These are phyloP conservation scores for Chrysocyon brachyurus DNA, from an alignment of 2,797 vertebrate species.

Conservation along the genomic window DNA sequence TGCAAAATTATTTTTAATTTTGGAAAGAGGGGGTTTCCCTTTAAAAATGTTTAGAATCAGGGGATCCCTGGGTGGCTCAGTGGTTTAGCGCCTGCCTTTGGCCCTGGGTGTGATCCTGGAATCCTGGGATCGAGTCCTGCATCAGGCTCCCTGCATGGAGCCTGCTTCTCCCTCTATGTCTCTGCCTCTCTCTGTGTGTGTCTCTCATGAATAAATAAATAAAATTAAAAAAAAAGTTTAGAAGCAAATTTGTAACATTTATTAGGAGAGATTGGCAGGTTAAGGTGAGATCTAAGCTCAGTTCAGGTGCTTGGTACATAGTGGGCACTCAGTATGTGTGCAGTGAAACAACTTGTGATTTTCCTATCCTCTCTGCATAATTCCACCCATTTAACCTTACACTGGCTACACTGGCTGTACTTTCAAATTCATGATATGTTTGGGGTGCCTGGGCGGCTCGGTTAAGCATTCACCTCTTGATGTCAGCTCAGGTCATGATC, in stretches of 20 bases:
- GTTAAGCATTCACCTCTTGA: background rate
- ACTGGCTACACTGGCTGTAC: background rate
- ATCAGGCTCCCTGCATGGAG: no score
- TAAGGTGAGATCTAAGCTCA: background rate
- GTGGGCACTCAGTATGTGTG: background rate
- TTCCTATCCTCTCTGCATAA: background rate
- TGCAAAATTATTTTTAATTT: constrained; percentile 59
- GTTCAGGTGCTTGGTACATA: background rate
- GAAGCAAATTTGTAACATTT: background rate
- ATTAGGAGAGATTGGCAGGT: background rate
- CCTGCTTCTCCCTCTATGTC: no score
- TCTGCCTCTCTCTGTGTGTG: no score
- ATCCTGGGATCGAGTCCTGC: no score
- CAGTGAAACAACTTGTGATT: background rate
- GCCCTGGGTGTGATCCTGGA: no score
- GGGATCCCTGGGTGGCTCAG: no score
- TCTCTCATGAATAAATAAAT: no score
- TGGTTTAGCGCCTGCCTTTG: no score
- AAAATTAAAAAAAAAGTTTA: background rate
- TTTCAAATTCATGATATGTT: background rate
- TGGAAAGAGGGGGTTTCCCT: constrained; percentile 1
- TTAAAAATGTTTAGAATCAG: constrained; percentile 15
- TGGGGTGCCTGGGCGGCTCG: background rate
- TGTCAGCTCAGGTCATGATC: background rate
- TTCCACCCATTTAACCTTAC: background rate